phyloP scores from a whole-genome alignment of 2,888 invertebrate genomes.

The Ectropis crepuscularia region DNA sequence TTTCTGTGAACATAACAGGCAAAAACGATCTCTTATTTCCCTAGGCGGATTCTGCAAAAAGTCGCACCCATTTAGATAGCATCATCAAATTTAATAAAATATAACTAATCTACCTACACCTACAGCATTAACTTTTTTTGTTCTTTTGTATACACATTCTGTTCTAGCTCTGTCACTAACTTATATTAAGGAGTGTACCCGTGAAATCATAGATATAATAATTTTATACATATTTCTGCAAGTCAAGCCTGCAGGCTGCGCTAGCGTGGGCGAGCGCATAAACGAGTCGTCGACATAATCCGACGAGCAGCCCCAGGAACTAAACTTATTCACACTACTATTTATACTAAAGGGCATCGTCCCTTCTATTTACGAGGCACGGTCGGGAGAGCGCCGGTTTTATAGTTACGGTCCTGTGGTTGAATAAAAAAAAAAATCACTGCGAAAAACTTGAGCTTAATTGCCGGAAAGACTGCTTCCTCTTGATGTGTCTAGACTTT shows the following conservation, averaged over 20 bases:
- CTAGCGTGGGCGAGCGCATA: constrained; percentile 30
- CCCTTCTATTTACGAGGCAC: constrained; percentile 64
- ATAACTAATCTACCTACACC: no score
- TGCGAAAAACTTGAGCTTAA: constrained; percentile 36
- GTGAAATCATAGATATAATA: constrained; percentile 6
- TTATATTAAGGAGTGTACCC: constrained; percentile 2
- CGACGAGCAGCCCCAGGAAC: constrained; percentile 61
- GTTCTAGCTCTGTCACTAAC: not conserved
- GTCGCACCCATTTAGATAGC: no score
- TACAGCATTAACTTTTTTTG: no score
- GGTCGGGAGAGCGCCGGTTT: constrained; percentile 53
- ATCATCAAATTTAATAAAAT: no score
- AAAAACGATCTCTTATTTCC: no score
- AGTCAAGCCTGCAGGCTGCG: constrained; percentile 10
- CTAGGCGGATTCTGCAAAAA: no score
- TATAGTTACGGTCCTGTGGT: constrained; percentile 38
- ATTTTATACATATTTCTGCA: constrained; percentile 22
- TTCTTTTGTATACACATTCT: no score
- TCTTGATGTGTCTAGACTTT: constrained; percentile 20
- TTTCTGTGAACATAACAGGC: no score
- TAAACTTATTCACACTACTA: constrained; percentile 55
- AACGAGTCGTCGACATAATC: constrained; percentile 42
- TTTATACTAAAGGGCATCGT: constrained; percentile 57
- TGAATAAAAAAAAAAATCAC: constrained; percentile 40
- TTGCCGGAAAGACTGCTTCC: constrained; percentile 40